Evolutionary conservation across 2,797 vertebrate genomes (phyloP).

Genomic region (Phrynocephalus forsythii): DNA sequence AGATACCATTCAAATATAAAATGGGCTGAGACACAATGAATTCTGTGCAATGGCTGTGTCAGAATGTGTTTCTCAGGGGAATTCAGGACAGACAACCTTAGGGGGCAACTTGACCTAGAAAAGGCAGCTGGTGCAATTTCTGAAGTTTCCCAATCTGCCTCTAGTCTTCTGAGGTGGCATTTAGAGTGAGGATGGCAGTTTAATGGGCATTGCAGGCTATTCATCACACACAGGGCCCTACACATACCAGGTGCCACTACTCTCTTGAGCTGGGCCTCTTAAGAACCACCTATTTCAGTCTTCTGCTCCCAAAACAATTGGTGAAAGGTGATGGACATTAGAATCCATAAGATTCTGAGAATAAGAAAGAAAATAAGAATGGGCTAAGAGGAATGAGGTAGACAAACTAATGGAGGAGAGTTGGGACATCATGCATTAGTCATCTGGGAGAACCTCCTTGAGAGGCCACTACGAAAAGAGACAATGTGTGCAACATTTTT

Average conservation of each 20-base stretch:
- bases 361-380: too few species aligned
- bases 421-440: background rate
- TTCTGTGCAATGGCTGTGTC: background rate
- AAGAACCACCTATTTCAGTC: background rate
- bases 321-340: background rate
- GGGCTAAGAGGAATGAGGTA: background rate
- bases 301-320: background rate
- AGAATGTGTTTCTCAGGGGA: too few species aligned
- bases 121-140: too few species aligned
- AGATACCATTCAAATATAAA: background rate
- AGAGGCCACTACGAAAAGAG: conserved; percentile 24
- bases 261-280: background rate
- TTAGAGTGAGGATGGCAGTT: background rate
- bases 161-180: background rate
- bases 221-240: background rate
- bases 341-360: background rate
- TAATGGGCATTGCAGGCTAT: background rate
- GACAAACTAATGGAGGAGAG: background rate
- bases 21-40: background rate
- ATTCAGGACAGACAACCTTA: background rate
- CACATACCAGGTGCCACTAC: background rate
- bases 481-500: conserved; percentile 40
- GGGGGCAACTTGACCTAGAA: background rate
- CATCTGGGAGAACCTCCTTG: conserved; percentile 2
- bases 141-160: too few species aligned